Percentiles rank a stretch among this genome's conserved stretches.
phyloP scores from a whole-genome alignment of 2,797 vertebrate genomes.

The Smutsia gigantea region DNA sequence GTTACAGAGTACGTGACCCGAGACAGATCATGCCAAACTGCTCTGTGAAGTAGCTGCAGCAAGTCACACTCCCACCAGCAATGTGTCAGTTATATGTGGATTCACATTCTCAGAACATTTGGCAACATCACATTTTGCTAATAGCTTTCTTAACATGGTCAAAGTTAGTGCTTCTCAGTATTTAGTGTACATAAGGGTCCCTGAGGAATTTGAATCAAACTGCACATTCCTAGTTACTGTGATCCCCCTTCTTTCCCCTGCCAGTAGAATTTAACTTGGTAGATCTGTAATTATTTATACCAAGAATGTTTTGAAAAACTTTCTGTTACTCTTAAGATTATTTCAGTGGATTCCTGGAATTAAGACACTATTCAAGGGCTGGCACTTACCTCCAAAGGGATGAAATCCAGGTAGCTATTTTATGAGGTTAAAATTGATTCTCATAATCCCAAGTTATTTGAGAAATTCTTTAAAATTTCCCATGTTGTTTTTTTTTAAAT shows the following conservation, averaged over 20 bases:
- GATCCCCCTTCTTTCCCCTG: too few relatives aligned
- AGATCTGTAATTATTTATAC: not conserved
- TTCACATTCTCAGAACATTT: not conserved
- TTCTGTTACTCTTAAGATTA: constrained; percentile 24
- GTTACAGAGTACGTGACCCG: not conserved
- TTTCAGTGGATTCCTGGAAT: constrained; percentile 13
- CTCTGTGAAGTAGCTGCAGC: not conserved
- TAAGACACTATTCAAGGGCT: not conserved
- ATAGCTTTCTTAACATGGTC: not conserved
- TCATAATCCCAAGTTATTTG: not conserved
- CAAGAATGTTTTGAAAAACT: not conserved
- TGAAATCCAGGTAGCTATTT: not conserved
- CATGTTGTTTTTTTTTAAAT: too few relatives aligned
- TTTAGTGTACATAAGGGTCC: not conserved
- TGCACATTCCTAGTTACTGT: not conserved
- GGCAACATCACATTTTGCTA: not conserved
- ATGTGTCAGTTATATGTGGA: not conserved
- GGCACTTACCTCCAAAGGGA: not conserved
- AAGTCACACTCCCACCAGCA: not conserved
- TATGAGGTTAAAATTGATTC: not conserved
- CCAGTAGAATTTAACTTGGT: not conserved
- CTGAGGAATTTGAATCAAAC: not conserved
- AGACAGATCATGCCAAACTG: too few relatives aligned
- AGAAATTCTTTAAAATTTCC: not conserved
- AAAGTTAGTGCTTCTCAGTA: not conserved